Percentiles rank a stretch among this genome's conserved stretches.
phyloP scores from a whole-genome alignment of 1,140 invertebrate species.

The Paralvinella palmiformis region DNA sequence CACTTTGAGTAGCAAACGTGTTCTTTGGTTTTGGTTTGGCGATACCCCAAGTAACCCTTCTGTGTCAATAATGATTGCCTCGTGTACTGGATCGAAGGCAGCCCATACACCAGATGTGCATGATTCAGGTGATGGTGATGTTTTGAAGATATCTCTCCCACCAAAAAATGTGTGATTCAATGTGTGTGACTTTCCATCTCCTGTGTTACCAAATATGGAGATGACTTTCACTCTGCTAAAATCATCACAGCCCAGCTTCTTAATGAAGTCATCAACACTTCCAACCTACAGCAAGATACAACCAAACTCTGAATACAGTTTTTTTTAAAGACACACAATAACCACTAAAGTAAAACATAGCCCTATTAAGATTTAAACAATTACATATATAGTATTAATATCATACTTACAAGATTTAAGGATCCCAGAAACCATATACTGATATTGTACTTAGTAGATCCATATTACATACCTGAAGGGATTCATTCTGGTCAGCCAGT shows the following conservation, averaged over 20 bases:
- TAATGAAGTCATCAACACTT: constrained; percentile 44
- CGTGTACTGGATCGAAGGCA: constrained; percentile 61
- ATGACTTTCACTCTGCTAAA: constrained; percentile 66
- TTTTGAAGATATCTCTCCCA: constrained; percentile 68
- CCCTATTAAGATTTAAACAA: too few relatives aligned
- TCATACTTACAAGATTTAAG: too few relatives aligned
- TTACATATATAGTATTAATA: too few relatives aligned
- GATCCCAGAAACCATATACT: too few relatives aligned
- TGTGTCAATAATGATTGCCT: constrained; percentile 71
- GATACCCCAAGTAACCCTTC: constrained; percentile 68
- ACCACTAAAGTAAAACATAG: too few relatives aligned
- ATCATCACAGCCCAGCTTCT: constrained; percentile 38
- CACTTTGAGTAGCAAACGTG: constrained; percentile 68
- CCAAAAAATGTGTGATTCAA: constrained; percentile 75
- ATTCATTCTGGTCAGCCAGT: constrained; percentile 48
- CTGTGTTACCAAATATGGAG: constrained; percentile 81
- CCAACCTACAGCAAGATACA: constrained; percentile 32
- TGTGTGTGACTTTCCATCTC: constrained; percentile 78
- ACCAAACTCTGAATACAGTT: constrained; percentile 3
- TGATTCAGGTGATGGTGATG: constrained; percentile 64
- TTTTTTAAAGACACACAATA: background rate
- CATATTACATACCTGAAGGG: constrained; percentile 36
- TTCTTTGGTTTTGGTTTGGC: constrained; percentile 63
- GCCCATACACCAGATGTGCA: constrained; percentile 78
- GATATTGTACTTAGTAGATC: too few relatives aligned